A percentile compares a stretch with the other conserved stretches of the same genome.
phyloP scores from a whole-genome alignment of 2,797 vertebrate genomes.

The Sebastes steindachneri region DNA sequence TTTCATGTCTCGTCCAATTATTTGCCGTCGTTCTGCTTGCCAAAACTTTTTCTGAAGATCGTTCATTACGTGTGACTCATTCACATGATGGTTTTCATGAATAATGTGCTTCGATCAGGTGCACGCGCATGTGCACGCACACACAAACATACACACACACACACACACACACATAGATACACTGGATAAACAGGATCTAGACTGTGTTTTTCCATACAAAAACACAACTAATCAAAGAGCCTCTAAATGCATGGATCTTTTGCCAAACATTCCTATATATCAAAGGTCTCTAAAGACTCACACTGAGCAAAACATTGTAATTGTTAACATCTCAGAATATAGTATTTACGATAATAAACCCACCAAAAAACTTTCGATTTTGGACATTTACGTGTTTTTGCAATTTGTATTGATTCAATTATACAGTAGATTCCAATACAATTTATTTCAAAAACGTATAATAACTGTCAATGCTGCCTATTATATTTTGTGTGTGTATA shows the following conservation, averaged over 20 bases:
- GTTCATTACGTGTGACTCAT: slow-evolving; percentile 39
- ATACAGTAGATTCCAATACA: too few species aligned
- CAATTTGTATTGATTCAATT: too few species aligned
- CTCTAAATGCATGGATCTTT: not conserved
- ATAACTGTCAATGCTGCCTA: too few species aligned
- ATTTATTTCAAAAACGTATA: too few species aligned
- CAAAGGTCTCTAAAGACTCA: not conserved
- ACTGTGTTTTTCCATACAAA: not conserved
- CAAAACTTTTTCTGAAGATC: slow-evolving; percentile 37
- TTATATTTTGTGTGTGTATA: too few species aligned
- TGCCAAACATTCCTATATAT: not conserved
- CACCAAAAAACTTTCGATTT: not conserved
- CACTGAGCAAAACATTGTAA: not conserved
- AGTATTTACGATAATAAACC: not conserved
- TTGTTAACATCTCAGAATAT: not conserved
- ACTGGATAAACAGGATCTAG: not conserved
- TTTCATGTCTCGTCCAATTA: slow-evolving; percentile 76
- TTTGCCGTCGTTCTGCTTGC: slow-evolving; percentile 59
- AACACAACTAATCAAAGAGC: not conserved
- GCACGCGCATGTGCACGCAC: too few species aligned
- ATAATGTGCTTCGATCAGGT: slow-evolving; percentile 1
- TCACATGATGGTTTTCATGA: slow-evolving; percentile 3
- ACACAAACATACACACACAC: not conserved
- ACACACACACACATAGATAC: not conserved
- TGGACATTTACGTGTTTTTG: not conserved